phyloP scores from a whole-genome alignment of 1,140 invertebrate genomes.

The Macrostomum lignano region DNA sequence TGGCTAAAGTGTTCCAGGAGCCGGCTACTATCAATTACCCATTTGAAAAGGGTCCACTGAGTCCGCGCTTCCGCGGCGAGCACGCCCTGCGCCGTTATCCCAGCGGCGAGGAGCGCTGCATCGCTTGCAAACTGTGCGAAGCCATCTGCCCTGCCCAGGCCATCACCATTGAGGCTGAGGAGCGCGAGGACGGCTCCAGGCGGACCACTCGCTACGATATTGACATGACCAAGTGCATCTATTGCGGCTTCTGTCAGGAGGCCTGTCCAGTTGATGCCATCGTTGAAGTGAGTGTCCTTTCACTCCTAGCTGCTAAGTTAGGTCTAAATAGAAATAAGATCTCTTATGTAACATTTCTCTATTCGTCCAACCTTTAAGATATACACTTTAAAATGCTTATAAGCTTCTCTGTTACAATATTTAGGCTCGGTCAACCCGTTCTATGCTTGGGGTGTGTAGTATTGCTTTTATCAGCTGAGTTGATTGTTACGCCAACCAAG shows the following conservation, averaged over 20 bases:
- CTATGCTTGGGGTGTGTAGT: too few relatives aligned
- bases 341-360: too few relatives aligned
- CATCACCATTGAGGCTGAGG: conserved; percentile 93
- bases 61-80: conserved; percentile 78
- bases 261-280: conserved; percentile 98
- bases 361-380: too few relatives aligned
- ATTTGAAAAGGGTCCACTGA: conserved; percentile 85
- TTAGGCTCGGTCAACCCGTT: too few relatives aligned
- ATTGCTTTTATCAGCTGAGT: too few relatives aligned
- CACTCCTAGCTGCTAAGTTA: too few relatives aligned
- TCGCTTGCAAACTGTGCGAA: conserved; percentile 93
- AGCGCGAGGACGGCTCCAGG: conserved; percentile 68
- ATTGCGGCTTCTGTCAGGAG: conserved; percentile 95
- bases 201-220: conserved; percentile 91
- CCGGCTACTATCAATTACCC: conserved; percentile 96
- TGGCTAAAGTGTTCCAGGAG: conserved; percentile 65
- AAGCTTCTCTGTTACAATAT: too few relatives aligned
- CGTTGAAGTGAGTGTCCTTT: conserved; percentile 50
- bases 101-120: conserved; percentile 84
- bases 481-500: too few relatives aligned
- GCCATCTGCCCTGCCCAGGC: conserved; percentile 90
- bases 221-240: conserved; percentile 99
- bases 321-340: too few relatives aligned
- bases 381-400: too few relatives aligned
- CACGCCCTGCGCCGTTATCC: conserved; percentile 79